phyloP scores from a whole-genome alignment of 2,113 vertebrate genomes.

The Potamarius usumacintae region DNA sequence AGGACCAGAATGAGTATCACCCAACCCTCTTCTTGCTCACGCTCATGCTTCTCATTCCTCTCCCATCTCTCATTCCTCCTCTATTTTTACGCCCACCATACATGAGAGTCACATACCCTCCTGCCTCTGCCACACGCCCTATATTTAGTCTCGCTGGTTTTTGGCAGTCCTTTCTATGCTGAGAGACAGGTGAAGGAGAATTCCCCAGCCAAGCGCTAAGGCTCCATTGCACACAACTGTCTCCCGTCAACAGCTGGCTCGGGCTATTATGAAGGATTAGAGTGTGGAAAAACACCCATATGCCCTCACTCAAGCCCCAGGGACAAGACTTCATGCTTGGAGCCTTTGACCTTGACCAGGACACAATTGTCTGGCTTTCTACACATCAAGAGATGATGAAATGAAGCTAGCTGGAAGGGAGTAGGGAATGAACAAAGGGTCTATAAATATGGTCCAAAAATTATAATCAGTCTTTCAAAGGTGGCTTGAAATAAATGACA shows the following conservation, averaged over 20 bases:
- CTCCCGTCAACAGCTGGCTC: constrained; percentile 46
- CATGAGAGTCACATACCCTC: constrained; percentile 24
- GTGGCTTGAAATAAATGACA: background rate
- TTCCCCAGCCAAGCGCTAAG: constrained; percentile 56
- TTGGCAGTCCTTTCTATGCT: constrained; percentile 36
- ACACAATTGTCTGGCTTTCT: constrained; percentile 35
- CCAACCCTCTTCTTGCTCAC: background rate
- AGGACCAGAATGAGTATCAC: constrained; percentile 13
- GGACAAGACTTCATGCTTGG: constrained; percentile 1
- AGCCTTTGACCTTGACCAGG: constrained; percentile 49
- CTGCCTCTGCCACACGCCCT: constrained; percentile 29
- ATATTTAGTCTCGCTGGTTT: constrained; percentile 50
- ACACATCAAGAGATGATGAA: background rate
- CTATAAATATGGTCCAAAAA: background rate
- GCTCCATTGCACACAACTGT: constrained; percentile 48
- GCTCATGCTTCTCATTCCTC: constrained; percentile 21
- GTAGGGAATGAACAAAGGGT: background rate
- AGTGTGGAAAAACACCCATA: constrained; percentile 38
- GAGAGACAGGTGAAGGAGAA: constrained; percentile 60
- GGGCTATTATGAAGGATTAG: constrained; percentile 44
- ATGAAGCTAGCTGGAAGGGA: background rate
- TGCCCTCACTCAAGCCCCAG: constrained; percentile 18
- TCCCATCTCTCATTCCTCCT: constrained; percentile 26
- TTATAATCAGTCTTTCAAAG: background rate
- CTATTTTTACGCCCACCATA: constrained; percentile 37